Percentiles rank a stretch among this genome's conserved stretches.
Conservation (phyloP, 2,113 vertebrate genomes). For the Muntiacus muntjak region DNA sequence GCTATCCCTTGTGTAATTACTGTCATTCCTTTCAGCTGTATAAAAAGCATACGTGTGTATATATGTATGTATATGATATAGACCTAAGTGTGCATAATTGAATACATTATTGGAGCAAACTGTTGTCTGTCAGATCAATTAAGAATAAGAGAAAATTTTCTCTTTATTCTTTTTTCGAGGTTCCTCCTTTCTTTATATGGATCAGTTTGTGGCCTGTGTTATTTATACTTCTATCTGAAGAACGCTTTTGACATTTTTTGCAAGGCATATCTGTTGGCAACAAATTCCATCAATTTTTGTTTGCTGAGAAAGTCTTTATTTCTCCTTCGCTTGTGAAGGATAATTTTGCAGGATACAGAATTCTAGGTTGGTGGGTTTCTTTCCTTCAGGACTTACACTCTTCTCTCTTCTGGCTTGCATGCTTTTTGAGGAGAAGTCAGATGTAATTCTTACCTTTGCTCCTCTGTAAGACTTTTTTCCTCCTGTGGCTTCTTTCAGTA, state of each 20-base stretch:
- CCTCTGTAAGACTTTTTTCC: background rate
- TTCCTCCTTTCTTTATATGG: background rate
- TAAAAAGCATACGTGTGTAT: background rate
- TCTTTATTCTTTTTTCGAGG: background rate
- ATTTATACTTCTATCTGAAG: background rate
- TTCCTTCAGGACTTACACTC: background rate
- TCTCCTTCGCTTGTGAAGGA: background rate
- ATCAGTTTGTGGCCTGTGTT: background rate
- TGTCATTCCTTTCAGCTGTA: background rate
- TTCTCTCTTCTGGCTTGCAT: background rate
- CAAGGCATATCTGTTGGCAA: background rate
- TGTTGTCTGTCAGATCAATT: background rate
- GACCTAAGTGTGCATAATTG: background rate
- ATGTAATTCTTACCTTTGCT: conserved; percentile 2
- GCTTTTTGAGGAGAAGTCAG: background rate
- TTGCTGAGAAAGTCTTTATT: background rate
- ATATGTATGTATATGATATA: background rate
- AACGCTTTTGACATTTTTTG: background rate
- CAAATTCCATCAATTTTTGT: background rate
- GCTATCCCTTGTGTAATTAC: background rate
- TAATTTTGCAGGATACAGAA: background rate
- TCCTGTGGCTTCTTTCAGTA: background rate
- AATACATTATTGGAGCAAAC: background rate
- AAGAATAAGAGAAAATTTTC: background rate
- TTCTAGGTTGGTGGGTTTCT: background rate